These are phyloP conservation scores for Papilio xuthus DNA, from an alignment of 1,140 invertebrate genomes.

Conservation along the genomic window DNA sequence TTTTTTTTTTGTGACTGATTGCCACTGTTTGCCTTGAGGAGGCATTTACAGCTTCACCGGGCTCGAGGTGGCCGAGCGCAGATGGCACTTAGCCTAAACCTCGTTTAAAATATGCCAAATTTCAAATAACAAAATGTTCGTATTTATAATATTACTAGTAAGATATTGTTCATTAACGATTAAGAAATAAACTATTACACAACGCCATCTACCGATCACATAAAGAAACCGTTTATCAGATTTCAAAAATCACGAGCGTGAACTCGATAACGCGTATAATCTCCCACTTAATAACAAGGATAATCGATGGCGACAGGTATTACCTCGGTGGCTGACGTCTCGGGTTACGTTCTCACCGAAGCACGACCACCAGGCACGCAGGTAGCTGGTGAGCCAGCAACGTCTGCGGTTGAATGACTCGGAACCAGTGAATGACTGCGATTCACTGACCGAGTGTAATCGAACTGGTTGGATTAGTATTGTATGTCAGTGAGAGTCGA, in stretches of 20 bases:
- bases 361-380: constrained; percentile 1
- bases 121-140: too few species aligned
- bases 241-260: not conserved
- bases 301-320: constrained; percentile 17
- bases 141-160: too few species aligned
- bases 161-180: too few species aligned
- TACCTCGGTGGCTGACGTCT: not conserved
- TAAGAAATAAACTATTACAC: not conserved
- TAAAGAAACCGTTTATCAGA: not conserved
- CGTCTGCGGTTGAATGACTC: not conserved
- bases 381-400: not conserved
- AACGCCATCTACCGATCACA: not conserved
- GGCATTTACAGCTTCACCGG: too few species aligned
- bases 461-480: not conserved
- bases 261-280: not conserved
- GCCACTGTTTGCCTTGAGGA: too few species aligned
- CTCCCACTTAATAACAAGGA: not conserved
- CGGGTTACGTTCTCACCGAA: constrained; percentile 10
- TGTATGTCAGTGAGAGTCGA: not conserved
- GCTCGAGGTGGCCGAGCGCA: too few species aligned
- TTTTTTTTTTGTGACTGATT: too few species aligned
- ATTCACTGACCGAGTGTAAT: constrained; percentile 28
- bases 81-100: too few species aligned
- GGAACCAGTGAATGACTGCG: constrained; percentile 4
- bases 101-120: too few species aligned